Conservation (phyloP, 2,797 vertebrate species). For the Emys orbicularis region DNA sequence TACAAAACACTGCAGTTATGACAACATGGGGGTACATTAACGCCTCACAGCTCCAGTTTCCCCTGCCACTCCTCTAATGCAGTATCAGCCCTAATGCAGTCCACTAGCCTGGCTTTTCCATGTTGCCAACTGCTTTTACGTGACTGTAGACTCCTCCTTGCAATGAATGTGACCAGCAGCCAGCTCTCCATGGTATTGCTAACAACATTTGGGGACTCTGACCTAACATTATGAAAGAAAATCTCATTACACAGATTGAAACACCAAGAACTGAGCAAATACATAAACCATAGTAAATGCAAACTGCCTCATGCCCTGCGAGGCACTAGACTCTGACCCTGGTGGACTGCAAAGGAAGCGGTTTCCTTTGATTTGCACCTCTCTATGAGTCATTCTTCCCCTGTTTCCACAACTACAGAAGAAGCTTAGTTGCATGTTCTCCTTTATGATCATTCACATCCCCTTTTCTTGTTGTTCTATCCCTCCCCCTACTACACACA, state of each 20-base stretch:
- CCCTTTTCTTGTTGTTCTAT: background rate
- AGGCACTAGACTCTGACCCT: background rate
- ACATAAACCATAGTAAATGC: background rate
- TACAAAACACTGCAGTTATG: background rate
- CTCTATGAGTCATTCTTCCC: background rate
- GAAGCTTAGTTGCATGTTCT: background rate
- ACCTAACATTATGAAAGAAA: background rate
- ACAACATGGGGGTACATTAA: background rate
- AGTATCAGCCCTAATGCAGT: background rate
- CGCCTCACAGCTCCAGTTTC: background rate
- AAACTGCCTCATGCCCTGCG: background rate
- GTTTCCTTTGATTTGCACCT: background rate
- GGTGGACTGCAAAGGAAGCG: background rate
- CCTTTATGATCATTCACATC: background rate
- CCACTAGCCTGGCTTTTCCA: background rate
- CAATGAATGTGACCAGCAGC: background rate
- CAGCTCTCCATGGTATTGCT: background rate
- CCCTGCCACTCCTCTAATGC: background rate
- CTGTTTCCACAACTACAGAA: background rate
- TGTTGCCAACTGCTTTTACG: background rate
- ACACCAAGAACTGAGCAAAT: background rate
- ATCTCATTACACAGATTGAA: background rate
- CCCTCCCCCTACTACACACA: background rate
- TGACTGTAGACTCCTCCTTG: background rate
- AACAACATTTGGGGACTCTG: background rate